Evolutionary conservation across 2,888 invertebrate genomes (phyloP).

Genomic region (Aleiodes testaceus): DNA sequence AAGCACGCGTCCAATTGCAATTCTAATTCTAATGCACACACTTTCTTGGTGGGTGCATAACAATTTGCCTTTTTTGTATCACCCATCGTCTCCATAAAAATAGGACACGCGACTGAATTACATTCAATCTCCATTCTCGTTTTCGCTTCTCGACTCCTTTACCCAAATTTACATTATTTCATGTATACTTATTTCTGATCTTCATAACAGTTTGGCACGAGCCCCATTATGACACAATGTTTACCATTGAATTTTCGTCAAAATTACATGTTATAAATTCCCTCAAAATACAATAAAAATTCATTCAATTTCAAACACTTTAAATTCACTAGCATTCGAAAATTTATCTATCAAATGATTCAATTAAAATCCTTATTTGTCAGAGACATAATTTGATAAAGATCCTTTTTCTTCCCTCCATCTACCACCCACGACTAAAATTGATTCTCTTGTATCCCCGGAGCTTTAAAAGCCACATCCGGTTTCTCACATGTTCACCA

Average conservation of each 20-base stretch:
- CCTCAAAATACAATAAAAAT: neutral
- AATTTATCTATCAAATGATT: too few relatives aligned
- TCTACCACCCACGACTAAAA: conserved; percentile 34
- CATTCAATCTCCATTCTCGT: conserved; percentile 44
- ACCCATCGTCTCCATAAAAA: conserved; percentile 33
- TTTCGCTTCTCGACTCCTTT: conserved; percentile 31
- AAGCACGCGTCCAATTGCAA: conserved; percentile 64
- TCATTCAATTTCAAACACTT: neutral
- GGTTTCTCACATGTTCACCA: conserved; percentile 30
- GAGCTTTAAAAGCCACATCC: conserved; percentile 31
- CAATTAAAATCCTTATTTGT: conserved; percentile 32
- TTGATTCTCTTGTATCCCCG: conserved; percentile 23
- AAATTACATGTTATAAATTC: neutral
- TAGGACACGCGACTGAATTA: conserved; percentile 58
- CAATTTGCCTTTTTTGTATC: conserved; percentile 40
- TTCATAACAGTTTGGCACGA: conserved; percentile 17
- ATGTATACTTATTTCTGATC: conserved; percentile 6
- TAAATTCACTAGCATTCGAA: too few relatives aligned
- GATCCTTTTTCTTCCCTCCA: neutral
- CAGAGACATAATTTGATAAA: conserved; percentile 14
- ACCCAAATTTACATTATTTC: conserved; percentile 31
- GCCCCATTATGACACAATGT: conserved; percentile 10
- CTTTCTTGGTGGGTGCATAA: conserved; percentile 51
- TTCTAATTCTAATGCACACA: conserved; percentile 67
- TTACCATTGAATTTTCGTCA: neutral